Percentiles rank a stretch among this genome's conserved stretches.
Conservation (phyloP, 2,888 invertebrate species). For the Graphium colonna region DNA sequence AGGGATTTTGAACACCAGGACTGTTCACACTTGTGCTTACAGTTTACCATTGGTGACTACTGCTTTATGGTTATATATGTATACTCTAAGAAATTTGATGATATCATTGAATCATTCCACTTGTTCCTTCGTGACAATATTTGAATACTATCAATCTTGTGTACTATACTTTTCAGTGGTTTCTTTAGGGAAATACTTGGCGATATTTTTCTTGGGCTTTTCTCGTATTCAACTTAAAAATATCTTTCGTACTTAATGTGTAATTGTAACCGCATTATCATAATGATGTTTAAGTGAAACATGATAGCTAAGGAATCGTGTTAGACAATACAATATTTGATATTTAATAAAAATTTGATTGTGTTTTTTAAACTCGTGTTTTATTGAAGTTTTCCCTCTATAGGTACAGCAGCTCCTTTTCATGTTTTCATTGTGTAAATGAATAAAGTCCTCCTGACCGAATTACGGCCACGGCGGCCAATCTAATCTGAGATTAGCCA, state of each 20-base stretch:
- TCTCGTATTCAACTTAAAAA: conserved; percentile 28
- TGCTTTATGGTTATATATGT: no score
- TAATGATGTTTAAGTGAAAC: conserved; percentile 73
- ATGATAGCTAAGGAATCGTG: conserved; percentile 79
- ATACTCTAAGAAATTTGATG: no score
- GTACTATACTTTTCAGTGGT: conserved; percentile 22
- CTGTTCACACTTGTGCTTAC: no score
- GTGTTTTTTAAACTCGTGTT: conserved; percentile 64
- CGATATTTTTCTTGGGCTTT: conserved; percentile 15
- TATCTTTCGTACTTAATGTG: conserved; percentile 53
- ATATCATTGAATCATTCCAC: conserved; percentile 44
- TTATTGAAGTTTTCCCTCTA: conserved; percentile 40
- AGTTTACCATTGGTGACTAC: no score
- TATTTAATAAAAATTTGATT: conserved; percentile 80
- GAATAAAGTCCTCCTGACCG: no score
- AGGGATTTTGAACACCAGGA: no score
- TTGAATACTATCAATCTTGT: conserved; percentile 23
- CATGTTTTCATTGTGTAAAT: no score
- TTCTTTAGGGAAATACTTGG: conserved; percentile 10
- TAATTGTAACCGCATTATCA: conserved; percentile 66
- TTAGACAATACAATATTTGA: conserved; percentile 81
- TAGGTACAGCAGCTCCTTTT: no score
- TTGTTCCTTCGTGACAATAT: conserved; percentile 67
- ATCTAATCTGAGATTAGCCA: no score
- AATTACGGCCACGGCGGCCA: no score